These are phyloP conservation scores for Delia radicum DNA, from an alignment of 1,140 invertebrate genomes.

Conservation along the genomic window DNA sequence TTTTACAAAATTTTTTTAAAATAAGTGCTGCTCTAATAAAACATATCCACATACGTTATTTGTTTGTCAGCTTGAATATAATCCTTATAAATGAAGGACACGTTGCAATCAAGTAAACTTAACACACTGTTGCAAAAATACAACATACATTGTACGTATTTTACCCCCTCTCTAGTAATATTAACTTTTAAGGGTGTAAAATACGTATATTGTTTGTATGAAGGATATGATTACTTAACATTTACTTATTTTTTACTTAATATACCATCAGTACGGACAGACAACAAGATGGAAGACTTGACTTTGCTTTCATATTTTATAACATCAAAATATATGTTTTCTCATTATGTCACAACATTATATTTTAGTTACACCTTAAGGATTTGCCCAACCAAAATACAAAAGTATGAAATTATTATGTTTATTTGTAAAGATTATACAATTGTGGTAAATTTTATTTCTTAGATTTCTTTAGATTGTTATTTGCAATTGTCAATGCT, in stretches of 20 bases:
- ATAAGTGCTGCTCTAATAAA: neutral
- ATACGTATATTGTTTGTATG: neutral
- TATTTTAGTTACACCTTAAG: conserved; percentile 12
- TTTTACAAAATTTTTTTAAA: too few relatives aligned
- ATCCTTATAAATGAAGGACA: conserved; percentile 22
- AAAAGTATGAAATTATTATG: neutral
- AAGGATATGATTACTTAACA: neutral
- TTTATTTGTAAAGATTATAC: neutral
- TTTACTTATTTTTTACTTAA: neutral
- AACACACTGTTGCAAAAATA: conserved; percentile 14
- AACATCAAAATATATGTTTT: neutral
- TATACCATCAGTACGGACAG: neutral
- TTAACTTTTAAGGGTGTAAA: neutral
- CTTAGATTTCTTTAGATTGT: neutral
- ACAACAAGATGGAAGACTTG: neutral
- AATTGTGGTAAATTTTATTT: neutral
- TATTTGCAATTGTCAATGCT: neutral
- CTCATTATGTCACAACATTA: neutral
- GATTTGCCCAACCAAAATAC: neutral
- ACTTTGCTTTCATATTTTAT: neutral
- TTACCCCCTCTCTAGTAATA: neutral
- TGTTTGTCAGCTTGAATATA: neutral
- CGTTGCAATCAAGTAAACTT: conserved; percentile 9
- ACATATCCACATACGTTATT: neutral
- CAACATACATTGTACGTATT: neutral